Evolutionary conservation across 2,113 vertebrate genomes (phyloP).

Genomic region (Tor tambroides): DNA sequence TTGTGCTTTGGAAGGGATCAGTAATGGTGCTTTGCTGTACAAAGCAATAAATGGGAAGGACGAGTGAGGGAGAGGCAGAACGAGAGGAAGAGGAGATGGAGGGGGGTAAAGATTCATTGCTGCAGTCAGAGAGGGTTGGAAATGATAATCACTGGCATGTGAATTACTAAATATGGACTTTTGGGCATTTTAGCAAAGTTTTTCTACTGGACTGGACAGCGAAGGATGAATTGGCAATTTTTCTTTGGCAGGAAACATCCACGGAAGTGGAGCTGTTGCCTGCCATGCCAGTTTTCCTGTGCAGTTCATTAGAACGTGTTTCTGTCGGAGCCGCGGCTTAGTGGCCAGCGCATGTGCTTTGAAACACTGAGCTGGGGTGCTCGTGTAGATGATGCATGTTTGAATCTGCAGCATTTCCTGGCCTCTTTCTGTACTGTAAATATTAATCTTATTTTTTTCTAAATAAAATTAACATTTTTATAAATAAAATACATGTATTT

Average conservation of each 20-base stretch:
- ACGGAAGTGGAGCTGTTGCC: neutral
- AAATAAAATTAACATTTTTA: no score
- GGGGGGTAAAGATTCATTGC: conserved; percentile 51
- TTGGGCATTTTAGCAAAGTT: conserved; percentile 57
- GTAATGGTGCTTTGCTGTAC: conserved; percentile 92
- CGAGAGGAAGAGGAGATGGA: conserved; percentile 29
- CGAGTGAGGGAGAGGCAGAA: conserved; percentile 67
- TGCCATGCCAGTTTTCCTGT: neutral
- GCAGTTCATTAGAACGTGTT: conserved; percentile 18
- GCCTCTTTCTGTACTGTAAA: neutral
- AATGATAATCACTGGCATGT: conserved; percentile 67
- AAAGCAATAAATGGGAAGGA: conserved; percentile 85
- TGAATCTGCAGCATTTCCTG: neutral
- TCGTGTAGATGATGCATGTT: neutral
- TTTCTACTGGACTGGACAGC: conserved; percentile 39
- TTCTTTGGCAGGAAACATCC: conserved; percentile 7
- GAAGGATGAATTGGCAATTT: conserved; percentile 38
- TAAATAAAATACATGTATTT: no score
- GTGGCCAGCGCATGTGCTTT: neutral
- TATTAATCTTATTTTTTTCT: neutral
- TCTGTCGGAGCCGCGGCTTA: neutral
- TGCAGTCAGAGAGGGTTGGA: conserved; percentile 56
- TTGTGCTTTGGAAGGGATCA: conserved; percentile 99
- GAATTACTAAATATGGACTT: conserved; percentile 63
- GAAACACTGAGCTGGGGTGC: neutral